These are phyloP conservation scores for Pangasianodon hypophthalmus DNA, from an alignment of 2,113 vertebrate genomes.

Conservation along the genomic window DNA sequence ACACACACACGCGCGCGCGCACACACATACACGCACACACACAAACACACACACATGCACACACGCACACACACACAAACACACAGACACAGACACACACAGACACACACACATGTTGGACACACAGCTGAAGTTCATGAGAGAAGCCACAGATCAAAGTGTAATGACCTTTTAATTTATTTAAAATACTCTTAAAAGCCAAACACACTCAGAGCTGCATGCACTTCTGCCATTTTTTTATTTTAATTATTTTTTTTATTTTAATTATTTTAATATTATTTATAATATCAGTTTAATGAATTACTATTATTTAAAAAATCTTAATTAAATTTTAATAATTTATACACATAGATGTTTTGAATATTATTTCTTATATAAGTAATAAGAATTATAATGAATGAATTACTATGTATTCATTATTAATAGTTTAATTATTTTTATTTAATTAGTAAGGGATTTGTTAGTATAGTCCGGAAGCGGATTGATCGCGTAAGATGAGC, in stretches of 20 bases:
- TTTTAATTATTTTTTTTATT: too few species aligned
- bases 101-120: too few species aligned
- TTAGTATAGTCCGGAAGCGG: background rate
- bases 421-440: background rate
- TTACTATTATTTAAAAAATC: background rate
- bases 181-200: too few species aligned
- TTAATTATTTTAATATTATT: too few species aligned
- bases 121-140: too few species aligned
- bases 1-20: background rate
- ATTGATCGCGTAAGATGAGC: too few species aligned
- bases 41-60: background rate
- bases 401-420: background rate
- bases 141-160: too few species aligned
- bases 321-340: background rate
- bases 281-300: too few species aligned
- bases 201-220: too few species aligned
- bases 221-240: background rate
- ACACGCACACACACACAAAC: background rate
- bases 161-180: too few species aligned
- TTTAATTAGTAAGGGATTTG: too few species aligned
- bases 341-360: background rate
- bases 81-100: background rate
- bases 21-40: conserved; percentile 1
- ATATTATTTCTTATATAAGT: background rate
- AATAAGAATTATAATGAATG: background rate